These are phyloP conservation scores for Rhagophthalmus giganteus DNA, from an alignment of 2,888 invertebrate species.

Conservation along the genomic window DNA sequence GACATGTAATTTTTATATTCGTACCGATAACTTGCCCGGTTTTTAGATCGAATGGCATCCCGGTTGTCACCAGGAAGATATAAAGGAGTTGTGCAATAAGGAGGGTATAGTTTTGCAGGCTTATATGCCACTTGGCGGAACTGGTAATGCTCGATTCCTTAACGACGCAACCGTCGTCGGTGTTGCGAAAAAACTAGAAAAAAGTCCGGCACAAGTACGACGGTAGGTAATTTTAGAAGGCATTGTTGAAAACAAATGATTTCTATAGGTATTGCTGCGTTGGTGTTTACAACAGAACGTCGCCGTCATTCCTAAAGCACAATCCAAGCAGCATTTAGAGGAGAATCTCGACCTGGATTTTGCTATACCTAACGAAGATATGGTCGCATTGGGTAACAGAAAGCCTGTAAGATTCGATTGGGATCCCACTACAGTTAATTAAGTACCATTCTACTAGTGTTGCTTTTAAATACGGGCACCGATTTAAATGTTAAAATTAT, in stretches of 20 bases:
- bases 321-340: slow-evolving; percentile 60
- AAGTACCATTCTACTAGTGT: too few relatives aligned
- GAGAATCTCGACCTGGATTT: slow-evolving; percentile 66
- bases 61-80: slow-evolving; percentile 65
- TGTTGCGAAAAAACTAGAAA: slow-evolving; percentile 63
- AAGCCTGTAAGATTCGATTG: slow-evolving; percentile 59
- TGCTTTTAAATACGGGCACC: too few relatives aligned
- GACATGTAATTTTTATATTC: background rate
- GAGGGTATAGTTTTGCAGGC: slow-evolving; percentile 75
- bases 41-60: slow-evolving; percentile 79
- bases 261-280: slow-evolving; percentile 62
- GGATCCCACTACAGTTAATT: slow-evolving; percentile 54
- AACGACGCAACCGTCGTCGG: slow-evolving; percentile 61
- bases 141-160: slow-evolving; percentile 58
- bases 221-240: background rate
- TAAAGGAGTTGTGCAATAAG: slow-evolving; percentile 65
- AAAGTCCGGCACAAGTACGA: slow-evolving; percentile 63
- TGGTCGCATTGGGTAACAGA: slow-evolving; percentile 57
- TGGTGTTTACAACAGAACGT: slow-evolving; percentile 78
- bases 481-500: too few relatives aligned
- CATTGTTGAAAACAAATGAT: too few relatives aligned
- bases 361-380: slow-evolving; percentile 58
- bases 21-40: background rate
- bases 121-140: slow-evolving; percentile 75
- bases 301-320: slow-evolving; percentile 69